These are phyloP conservation scores for Tychaedon coryphoeus DNA, from an alignment of 2,113 vertebrate genomes.

Conservation along the genomic window DNA sequence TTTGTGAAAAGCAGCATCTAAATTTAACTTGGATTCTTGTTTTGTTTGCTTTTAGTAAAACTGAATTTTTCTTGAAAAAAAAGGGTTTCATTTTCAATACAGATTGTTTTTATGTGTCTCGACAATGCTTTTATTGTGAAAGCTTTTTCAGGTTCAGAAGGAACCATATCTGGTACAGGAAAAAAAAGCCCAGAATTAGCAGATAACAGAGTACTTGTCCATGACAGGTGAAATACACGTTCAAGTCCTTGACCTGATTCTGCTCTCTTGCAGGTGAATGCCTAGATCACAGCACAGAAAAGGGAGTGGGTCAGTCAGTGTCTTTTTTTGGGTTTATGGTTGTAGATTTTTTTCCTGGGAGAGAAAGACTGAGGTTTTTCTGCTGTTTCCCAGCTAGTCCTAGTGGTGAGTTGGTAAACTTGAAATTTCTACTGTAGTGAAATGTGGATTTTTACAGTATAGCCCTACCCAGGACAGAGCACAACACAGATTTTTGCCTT, in stretches of 20 bases:
- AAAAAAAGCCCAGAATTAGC: background rate
- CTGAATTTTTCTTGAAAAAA: background rate
- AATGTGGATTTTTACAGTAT: background rate
- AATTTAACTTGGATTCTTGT: background rate
- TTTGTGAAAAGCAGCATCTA: background rate
- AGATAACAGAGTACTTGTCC: background rate
- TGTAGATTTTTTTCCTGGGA: background rate
- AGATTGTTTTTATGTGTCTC: background rate
- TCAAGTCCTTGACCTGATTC: background rate
- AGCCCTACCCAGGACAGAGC: background rate
- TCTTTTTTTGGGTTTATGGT: background rate
- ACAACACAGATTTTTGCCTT: background rate
- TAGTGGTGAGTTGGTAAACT: background rate
- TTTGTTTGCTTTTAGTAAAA: background rate
- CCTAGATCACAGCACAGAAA: background rate
- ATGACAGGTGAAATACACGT: background rate
- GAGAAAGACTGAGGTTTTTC: background rate
- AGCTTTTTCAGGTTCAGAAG: background rate
- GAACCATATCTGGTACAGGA: background rate
- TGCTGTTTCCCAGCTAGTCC: background rate
- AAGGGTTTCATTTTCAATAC: background rate
- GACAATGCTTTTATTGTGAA: background rate
- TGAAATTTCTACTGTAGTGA: background rate
- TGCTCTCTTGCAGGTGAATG: background rate
- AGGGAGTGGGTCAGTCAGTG: background rate